Base-by-base conservation (phyloP, 2,113 vertebrate genomes). In the Pseudopodoces humilis region DNA sequence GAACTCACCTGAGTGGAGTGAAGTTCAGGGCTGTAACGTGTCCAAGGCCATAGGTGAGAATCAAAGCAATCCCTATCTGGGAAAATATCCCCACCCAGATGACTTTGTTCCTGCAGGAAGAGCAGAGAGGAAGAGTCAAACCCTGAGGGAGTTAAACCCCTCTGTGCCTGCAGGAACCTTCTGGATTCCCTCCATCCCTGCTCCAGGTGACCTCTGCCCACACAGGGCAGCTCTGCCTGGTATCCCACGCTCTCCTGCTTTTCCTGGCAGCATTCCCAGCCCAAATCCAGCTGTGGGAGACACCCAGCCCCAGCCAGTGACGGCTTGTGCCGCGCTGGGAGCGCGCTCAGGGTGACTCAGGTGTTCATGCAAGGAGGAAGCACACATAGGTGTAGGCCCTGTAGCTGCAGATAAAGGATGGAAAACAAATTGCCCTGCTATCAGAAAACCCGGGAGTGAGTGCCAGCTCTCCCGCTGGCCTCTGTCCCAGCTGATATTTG, bases 41-140 rank as follows among this genome's bases (percentile, higher is more conserved):
- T 15, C 97, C 98, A 1, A 98, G 97, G 22, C 98, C 98, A 0
- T 97, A 98, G 83, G 94, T 98, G 3, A 98, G 97, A 65, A 98
- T 96, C 50, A 97, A 13, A 18, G 97, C 98, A 6, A 98, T 97
- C 53, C 93, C 75, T 44, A 98, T 83, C 92, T 98, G 98, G 25
- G 98, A 98, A 75, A 96, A 92, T 27, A 98, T 98, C 35, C 98
- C 98, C 35, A 98, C 77, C 97, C 98, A 98, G 88, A 98, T 95
- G 69, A 98, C 96, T 96, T 98, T 98, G 95, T 98, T 98, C 94
- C 98, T 98, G 58, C 6, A 88, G 96, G 86, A 93, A 63, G 79
- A 63, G 33, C 10, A 28, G 56, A 94, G 60, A 60, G 41, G 64
- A 77, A 75, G 19, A 52, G 58, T 94, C 14, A 56, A 13, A 1